These are phyloP conservation scores for Dasypolia templi DNA, from an alignment of 2,888 invertebrate species.

Conservation along the genomic window DNA sequence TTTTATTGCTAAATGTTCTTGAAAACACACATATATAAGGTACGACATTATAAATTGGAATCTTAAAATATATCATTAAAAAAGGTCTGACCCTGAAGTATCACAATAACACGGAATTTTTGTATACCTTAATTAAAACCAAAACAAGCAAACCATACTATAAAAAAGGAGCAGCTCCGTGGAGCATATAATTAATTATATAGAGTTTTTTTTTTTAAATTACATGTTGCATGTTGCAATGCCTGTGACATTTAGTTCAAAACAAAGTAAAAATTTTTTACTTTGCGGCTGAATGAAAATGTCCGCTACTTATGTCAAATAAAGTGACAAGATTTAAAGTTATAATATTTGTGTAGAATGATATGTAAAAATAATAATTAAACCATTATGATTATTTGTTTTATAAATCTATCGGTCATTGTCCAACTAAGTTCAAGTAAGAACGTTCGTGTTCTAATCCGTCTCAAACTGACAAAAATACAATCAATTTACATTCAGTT, in stretches of 20 bases:
- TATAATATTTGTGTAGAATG: neutral
- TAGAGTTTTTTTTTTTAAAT: conserved; percentile 49
- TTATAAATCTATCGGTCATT: neutral
- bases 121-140: neutral
- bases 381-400: no score
- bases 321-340: conserved; percentile 23
- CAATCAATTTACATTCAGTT: no score
- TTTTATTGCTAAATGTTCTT: neutral
- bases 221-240: conserved; percentile 33
- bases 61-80: neutral
- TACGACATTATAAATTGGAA: neutral
- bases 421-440: neutral
- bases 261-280: conserved; percentile 20
- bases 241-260: conserved; percentile 45
- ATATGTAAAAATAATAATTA: no score
- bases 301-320: neutral
- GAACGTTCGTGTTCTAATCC: no score
- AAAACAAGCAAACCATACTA: neutral
- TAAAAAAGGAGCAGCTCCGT: conserved; percentile 15
- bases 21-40: neutral
- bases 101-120: neutral
- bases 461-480: no score
- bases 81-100: neutral
- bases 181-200: conserved; percentile 43
- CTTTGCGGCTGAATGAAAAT: conserved; percentile 8